These are phyloP conservation scores for Baronia brevicornis DNA, from an alignment of 2,888 invertebrate genomes.

Conservation along the genomic window DNA sequence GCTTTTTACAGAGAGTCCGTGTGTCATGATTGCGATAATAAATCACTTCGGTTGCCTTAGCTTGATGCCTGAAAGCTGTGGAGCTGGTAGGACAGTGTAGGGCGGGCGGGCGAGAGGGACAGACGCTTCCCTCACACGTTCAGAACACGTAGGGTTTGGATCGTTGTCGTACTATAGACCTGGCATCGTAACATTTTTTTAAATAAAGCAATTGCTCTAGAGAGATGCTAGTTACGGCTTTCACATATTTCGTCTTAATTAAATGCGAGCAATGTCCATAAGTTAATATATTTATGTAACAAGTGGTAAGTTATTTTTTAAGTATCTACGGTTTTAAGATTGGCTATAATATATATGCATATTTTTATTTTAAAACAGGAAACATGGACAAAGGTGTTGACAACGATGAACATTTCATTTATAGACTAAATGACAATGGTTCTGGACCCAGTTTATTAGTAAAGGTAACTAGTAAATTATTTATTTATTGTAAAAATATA, in stretches of 20 bases:
- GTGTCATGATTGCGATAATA: constrained; percentile 57
- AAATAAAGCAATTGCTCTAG: too few species aligned
- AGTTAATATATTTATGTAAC: too few species aligned
- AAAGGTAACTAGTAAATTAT: constrained; percentile 81
- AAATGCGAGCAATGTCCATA: too few species aligned
- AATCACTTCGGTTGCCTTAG: constrained; percentile 50
- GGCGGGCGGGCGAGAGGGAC: constrained; percentile 48
- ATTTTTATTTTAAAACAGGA: constrained; percentile 18
- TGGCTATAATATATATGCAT: constrained; percentile 1
- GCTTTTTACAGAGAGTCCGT: constrained; percentile 40
- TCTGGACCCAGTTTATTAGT: constrained; percentile 82
- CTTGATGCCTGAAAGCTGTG: constrained; percentile 26
- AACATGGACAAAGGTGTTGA: constrained; percentile 56
- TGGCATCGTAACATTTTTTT: too few species aligned
- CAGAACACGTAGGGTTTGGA: constrained; percentile 9
- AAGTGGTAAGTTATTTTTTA: too few species aligned
- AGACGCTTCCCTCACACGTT: constrained; percentile 25
- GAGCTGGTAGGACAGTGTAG: constrained; percentile 38
- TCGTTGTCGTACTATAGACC: too few species aligned
- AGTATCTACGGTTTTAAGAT: constrained; percentile 6
- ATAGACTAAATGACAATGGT: constrained; percentile 84
- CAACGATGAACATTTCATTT: constrained; percentile 82
- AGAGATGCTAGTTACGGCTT: constrained; percentile 43
- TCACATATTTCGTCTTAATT: too few species aligned
- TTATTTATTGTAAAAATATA: background rate